Percentiles rank a stretch among this genome's conserved stretches.
Conservation (phyloP, 2,797 vertebrate species). For the Acanthurus tractus region DNA sequence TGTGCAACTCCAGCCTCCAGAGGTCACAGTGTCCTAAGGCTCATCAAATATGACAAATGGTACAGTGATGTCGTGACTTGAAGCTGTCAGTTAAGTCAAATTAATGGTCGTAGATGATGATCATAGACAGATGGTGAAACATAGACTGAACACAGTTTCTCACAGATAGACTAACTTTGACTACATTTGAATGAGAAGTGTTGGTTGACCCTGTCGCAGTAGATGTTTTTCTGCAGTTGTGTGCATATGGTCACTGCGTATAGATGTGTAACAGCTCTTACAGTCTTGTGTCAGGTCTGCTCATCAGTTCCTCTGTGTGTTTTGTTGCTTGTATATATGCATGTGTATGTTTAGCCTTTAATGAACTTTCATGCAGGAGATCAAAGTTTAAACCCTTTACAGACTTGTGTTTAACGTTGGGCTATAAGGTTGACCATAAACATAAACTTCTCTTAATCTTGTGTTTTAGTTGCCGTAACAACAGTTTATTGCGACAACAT, state of each 20-base stretch:
- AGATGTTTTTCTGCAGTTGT: background rate
- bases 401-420: background rate
- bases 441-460: background rate
- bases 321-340: background rate
- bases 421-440: background rate
- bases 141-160: too few relatives aligned
- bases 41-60: too few relatives aligned
- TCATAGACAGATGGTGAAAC: too few relatives aligned
- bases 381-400: background rate
- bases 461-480: background rate
- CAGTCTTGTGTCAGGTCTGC: background rate
- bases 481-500: background rate
- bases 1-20: background rate
- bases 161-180: too few relatives aligned
- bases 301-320: background rate
- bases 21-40: background rate
- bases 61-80: too few relatives aligned
- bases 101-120: too few relatives aligned
- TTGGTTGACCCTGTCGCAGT: too few relatives aligned
- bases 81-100: too few relatives aligned
- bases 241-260: background rate
- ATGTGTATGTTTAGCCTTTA: background rate
- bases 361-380: background rate
- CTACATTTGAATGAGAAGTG: too few relatives aligned
- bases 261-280: background rate